Base-by-base conservation (phyloP, 1,140 invertebrate genomes). In the Brachionus rotundiformis region DNA sequence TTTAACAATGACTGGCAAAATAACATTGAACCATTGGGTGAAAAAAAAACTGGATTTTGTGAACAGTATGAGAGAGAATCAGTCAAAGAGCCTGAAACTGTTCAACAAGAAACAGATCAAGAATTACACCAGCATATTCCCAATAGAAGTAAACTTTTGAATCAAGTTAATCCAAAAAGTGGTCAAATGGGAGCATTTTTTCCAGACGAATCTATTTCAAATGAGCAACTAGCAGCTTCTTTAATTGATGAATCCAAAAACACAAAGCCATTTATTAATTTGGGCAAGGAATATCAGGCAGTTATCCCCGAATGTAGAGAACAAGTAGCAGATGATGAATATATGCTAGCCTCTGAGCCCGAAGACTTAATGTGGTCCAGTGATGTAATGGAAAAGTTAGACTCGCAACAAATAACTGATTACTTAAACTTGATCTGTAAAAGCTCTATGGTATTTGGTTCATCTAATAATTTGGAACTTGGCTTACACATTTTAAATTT, bases 261-360 rank as follows among this genome's bases (percentile, higher is more conserved):
- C 82, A 85, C 85, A 54, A 84, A 83, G 83, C 87, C 87, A 2
- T 92, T 94, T 86, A 94, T 98, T 23, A 98, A 98, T 85, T 91
- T 98, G 54, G 96, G 96, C 0, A 89, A 91, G 6, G 91, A 93
- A 41, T 95, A 93, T 88, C 96, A 98, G 88, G 94, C 94, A 0
- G 90, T 91, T 65, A 91, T 96, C 85, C 93, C 93, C 47, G 76
- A 82, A 33, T 88, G 84, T 81, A 79, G n/a, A 61, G 16, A 10
- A 11, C 0, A 16, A 59, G n/a, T 39, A 1, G n/a, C n/a, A n/a
- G 59, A 79, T 11, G 2, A 39, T 59, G 47, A 79, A 27, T 33
- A 79, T 59, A 19, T 79, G 33, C 11, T 6, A 77, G 1, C 41
- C 19, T 29, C 19, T 5, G 76, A 79, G 31, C 2, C n/a, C 10